Evolutionary conservation across 2,888 invertebrate genomes (phyloP).

Genomic region (Eupithecia dodoneata): DNA sequence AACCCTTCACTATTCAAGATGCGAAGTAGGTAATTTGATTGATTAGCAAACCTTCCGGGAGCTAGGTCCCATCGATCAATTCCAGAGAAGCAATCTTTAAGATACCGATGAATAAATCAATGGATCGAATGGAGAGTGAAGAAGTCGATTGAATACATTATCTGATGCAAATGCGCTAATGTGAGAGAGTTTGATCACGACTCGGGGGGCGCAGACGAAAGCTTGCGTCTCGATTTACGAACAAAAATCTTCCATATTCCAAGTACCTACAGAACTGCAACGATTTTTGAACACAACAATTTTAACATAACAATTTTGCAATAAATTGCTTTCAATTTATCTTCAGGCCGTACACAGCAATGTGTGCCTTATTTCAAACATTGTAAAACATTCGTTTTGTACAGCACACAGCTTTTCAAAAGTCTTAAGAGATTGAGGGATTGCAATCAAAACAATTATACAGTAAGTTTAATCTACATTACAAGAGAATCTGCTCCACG

Average conservation of each 20-base stretch:
- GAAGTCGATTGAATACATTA: constrained; percentile 66
- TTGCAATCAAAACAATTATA: constrained; percentile 32
- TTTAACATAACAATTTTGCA: constrained; percentile 49
- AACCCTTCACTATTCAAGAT: constrained; percentile 3
- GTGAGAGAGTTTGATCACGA: constrained; percentile 70
- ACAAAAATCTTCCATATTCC: constrained; percentile 66
- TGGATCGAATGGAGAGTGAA: constrained; percentile 56
- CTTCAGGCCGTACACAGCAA: constrained; percentile 7
- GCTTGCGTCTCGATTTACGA: constrained; percentile 63
- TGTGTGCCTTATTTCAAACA: constrained; percentile 2
- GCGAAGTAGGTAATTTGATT: constrained; percentile 30
- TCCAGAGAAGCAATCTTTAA: constrained; percentile 37
- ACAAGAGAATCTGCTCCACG: constrained; percentile 41
- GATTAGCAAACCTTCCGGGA: constrained; percentile 33
- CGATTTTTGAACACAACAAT: constrained; percentile 55
- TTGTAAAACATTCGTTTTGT: constrained; percentile 8
- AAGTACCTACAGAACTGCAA: constrained; percentile 51
- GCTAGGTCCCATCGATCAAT: constrained; percentile 38
- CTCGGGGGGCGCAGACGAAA: constrained; percentile 56
- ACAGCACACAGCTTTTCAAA: constrained; percentile 1
- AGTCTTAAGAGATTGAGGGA: constrained; percentile 19
- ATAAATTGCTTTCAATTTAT: constrained; percentile 43
- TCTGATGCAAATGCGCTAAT: constrained; percentile 70
- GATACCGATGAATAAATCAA: constrained; percentile 54
- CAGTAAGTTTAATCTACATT: constrained; percentile 32